A percentile compares a stretch with the other conserved stretches of the same genome.
phyloP scores from a whole-genome alignment of 2,113 vertebrate species.

The Ageneiosus marmoratus region DNA sequence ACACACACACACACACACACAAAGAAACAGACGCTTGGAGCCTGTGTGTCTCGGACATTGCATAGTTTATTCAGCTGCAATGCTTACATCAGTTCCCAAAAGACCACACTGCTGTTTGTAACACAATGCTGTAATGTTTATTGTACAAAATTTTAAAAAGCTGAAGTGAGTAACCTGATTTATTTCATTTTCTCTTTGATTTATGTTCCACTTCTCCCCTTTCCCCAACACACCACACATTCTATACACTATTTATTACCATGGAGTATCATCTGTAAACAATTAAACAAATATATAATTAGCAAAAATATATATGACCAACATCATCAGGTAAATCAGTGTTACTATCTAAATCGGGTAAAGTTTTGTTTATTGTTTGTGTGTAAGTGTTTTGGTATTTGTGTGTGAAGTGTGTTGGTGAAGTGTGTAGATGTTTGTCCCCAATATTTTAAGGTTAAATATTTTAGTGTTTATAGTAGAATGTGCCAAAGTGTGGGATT shows the following conservation, averaged over 20 bases:
- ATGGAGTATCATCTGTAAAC: not conserved
- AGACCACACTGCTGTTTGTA: not conserved
- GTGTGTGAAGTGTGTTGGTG: not conserved
- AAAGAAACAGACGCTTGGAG: constrained; percentile 16
- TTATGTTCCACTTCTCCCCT: not conserved
- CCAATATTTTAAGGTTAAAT: not conserved
- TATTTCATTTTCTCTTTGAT: not conserved
- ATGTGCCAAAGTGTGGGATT: not conserved
- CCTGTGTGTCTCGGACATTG: not conserved
- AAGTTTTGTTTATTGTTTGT: not conserved
- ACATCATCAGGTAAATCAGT: not conserved
- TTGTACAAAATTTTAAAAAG: not conserved
- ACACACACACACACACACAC: constrained; percentile 20
- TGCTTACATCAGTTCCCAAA: not conserved
- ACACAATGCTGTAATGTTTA: not conserved
- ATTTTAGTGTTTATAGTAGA: not conserved
- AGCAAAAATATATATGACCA: not conserved
- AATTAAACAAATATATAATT: not conserved
- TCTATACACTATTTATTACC: not conserved
- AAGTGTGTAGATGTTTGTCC: too few relatives aligned
- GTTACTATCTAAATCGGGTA: not conserved
- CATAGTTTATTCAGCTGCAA: not conserved
- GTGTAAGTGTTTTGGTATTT: not conserved
- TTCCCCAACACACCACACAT: not conserved
- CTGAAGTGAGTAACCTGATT: not conserved